Base-by-base conservation (phyloP, 2,888 invertebrate species). In the Podabrus alpinus region DNA sequence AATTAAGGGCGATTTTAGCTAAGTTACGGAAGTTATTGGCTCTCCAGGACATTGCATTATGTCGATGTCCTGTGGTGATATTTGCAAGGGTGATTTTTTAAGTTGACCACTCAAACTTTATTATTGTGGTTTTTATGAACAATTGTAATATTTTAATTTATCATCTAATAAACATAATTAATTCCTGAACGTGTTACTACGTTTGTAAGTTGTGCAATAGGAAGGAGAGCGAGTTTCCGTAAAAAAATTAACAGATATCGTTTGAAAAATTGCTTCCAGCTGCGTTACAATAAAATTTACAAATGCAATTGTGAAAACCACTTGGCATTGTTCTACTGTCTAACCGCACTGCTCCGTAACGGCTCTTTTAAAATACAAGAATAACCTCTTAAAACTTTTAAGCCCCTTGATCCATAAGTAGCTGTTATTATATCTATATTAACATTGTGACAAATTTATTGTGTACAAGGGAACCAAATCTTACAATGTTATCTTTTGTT, bases 391-490 rank as follows among this genome's bases (percentile, higher is more conserved):
- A 72, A 76, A 76, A 68, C 68, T 64, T 62, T 66, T 66, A 73
- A 61, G 75, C 69, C 78, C 74, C 74, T 78, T 66, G 64, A 73
- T 69, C 61, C 72, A 78, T 80, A 79, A 81, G 81, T 83, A 79
- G 80, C 80, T 80, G 81, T 80, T 82, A 81, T 79, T 79, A 81
- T 80, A 81, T 81, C 80, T 79, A 76, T 80, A 81, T 80, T 79
- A 81, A 80, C 81, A 80, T 82, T 82, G 82, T 81, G 80, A 81
- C 81, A 81, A 82, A 81, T 81, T 81, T 81, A 80, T 81, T 82
- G 80, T 80, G 80, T 83, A 82, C 82, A 78, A 79, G 80, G 81
- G 80, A 82, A 82, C 79, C 78, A 72, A 75, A 72, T 61, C 78
- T 72, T 75, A 80, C 82, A 83, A 82, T 79, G 78, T 73, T 78